Conservation (phyloP, 2,797 vertebrate genomes). For the Chaetodon trifasciatus region DNA sequence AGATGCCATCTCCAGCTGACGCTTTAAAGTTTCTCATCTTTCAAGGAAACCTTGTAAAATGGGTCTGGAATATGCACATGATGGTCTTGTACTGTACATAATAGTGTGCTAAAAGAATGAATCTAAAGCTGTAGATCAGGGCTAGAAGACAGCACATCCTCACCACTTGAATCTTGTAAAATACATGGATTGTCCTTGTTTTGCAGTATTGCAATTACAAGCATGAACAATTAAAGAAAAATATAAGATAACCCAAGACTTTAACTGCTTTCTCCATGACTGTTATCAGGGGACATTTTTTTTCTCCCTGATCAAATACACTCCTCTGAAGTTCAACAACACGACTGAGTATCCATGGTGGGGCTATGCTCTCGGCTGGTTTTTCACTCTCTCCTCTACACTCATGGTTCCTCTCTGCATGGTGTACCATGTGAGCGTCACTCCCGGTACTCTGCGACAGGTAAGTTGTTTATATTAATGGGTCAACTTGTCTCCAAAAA, state of each 20-base stretch:
- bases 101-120: too few species aligned
- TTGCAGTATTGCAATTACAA: too few species aligned
- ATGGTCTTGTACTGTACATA: too few species aligned
- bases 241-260: neutral
- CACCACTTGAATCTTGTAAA: too few species aligned
- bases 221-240: too few species aligned
- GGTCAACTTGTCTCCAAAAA: neutral
- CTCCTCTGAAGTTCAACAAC: conserved; percentile 88
- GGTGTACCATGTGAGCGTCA: conserved; percentile 78
- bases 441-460: conserved; percentile 82
- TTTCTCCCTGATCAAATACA: conserved; percentile 86
- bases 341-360: conserved; percentile 85
- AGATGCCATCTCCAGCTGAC: too few species aligned
- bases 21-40: too few species aligned
- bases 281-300: conserved; percentile 83
- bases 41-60: too few species aligned
- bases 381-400: conserved; percentile 88
- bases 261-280: conserved; percentile 10
- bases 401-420: conserved; percentile 84
- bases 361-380: conserved; percentile 86
- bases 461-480: conserved; percentile 56
- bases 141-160: too few species aligned
- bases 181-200: too few species aligned
- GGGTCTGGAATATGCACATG: too few species aligned
- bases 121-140: too few species aligned